A percentile compares a stretch with the other conserved stretches of the same genome.
Conservation (phyloP, 2,797 vertebrate genomes). For the Alfaro cultratus region DNA sequence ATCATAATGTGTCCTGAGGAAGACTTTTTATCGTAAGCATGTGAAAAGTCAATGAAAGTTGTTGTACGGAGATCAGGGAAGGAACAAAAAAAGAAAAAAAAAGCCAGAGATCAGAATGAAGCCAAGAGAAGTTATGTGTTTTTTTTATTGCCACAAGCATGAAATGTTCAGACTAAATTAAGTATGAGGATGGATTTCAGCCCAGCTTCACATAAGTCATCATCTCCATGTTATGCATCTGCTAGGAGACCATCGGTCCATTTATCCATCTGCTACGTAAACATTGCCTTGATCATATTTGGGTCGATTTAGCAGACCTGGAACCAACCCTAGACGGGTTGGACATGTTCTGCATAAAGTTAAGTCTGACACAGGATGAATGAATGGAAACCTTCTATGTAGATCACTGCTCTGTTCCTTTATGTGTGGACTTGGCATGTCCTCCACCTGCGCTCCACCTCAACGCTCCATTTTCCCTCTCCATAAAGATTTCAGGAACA, state of each 20-base stretch:
- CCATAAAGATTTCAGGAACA: slow-evolving; percentile 3
- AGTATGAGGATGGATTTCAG: slow-evolving; percentile 48
- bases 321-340: slow-evolving; percentile 19
- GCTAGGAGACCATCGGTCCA: slow-evolving; percentile 15
- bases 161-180: slow-evolving; percentile 42
- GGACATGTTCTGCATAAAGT: slow-evolving; percentile 10
- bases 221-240: slow-evolving; percentile 33
- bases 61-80: slow-evolving; percentile 29
- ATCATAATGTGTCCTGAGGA: background rate
- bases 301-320: slow-evolving; percentile 11
- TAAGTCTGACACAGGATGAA: background rate
- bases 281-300: slow-evolving; percentile 27
- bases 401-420: background rate
- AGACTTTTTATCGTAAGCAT: slow-evolving; percentile 19
- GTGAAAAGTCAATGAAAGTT: slow-evolving; percentile 45
- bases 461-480: slow-evolving; percentile 4
- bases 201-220: slow-evolving; percentile 37
- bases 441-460: slow-evolving; percentile 5
- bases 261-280: slow-evolving; percentile 35
- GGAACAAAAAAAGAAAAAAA: slow-evolving; percentile 14
- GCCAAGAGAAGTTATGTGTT: slow-evolving; percentile 34
- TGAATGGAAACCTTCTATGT: slow-evolving; percentile 1
- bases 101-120: slow-evolving; percentile 21
- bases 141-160: slow-evolving; percentile 40
- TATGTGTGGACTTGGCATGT: slow-evolving; percentile 6